Percentiles rank a stretch among this genome's conserved stretches.
These are phyloP conservation scores for Unio pictorum DNA, from an alignment of 2,888 invertebrate genomes.

Conservation along the genomic window DNA sequence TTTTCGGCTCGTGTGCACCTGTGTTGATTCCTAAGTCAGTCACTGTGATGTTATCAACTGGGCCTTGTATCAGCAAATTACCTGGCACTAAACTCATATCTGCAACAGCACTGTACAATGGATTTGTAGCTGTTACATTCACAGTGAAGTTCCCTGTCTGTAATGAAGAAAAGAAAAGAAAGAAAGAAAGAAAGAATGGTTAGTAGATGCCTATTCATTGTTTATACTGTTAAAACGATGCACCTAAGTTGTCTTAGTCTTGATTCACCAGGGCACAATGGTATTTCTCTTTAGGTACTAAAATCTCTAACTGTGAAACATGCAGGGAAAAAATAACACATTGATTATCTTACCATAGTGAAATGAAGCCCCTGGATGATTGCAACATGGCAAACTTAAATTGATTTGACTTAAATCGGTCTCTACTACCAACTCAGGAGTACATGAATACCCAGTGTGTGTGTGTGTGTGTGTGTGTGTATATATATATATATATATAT, in stretches of 20 bases:
- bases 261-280: too few relatives aligned
- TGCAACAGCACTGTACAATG: constrained; percentile 10
- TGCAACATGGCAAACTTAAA: too few relatives aligned
- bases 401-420: too few relatives aligned
- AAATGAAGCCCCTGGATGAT: too few relatives aligned
- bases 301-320: not conserved
- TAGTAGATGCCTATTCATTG: too few relatives aligned
- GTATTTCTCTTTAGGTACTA: not conserved
- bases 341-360: too few relatives aligned
- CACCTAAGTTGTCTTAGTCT: too few relatives aligned
- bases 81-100: not conserved
- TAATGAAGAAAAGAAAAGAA: constrained; percentile 8
- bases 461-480: too few relatives aligned
- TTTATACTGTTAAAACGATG: too few relatives aligned
- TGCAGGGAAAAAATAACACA: not conserved
- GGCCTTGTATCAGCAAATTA: constrained; percentile 27
- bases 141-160: constrained; percentile 26
- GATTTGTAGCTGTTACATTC: constrained; percentile 27
- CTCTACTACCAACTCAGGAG: too few relatives aligned
- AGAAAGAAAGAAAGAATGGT: not conserved
- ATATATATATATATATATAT: too few relatives aligned
- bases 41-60: constrained; percentile 30
- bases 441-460: too few relatives aligned
- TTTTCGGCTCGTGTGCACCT: constrained; percentile 29
- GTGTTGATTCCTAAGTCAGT: constrained; percentile 21